These are phyloP conservation scores for Gallinago solitaria DNA, from an alignment of 2,797 vertebrate genomes.

Conservation along the genomic window DNA sequence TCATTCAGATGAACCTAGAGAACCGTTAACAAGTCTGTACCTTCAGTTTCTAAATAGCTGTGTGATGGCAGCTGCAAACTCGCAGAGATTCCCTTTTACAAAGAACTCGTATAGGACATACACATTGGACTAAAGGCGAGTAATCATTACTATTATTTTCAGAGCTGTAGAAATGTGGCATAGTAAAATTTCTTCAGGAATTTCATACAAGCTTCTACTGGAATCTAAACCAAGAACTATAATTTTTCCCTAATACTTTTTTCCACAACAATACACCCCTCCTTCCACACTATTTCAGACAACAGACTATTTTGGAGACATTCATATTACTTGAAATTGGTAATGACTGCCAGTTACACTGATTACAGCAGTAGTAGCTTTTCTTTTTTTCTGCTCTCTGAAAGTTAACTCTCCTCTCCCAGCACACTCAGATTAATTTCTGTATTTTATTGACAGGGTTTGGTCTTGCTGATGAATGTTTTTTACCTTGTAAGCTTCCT, in stretches of 20 bases:
- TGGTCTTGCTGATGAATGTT: not conserved
- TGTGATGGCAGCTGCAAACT: not conserved
- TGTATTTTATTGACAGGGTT: not conserved
- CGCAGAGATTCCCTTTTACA: not conserved
- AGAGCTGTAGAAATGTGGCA: not conserved
- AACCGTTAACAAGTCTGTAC: not conserved
- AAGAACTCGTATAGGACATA: not conserved
- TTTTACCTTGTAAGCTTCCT: not conserved
- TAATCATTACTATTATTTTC: not conserved
- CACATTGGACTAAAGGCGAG: rapidly evolving
- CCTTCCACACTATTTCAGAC: not conserved
- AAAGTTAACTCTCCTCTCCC: not conserved
- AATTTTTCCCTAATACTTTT: not conserved
- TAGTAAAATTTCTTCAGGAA: not conserved
- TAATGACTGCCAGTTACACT: not conserved
- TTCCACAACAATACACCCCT: not conserved
- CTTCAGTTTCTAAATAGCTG: not conserved
- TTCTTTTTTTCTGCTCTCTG: not conserved
- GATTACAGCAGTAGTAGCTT: not conserved
- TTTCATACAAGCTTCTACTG: not conserved
- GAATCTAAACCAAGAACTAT: not conserved
- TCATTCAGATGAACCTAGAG: not conserved
- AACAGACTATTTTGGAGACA: not conserved
- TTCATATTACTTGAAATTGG: not conserved
- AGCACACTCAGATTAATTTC: not conserved